phyloP scores from a whole-genome alignment of 2,113 vertebrate species.

The Grantiella picta region DNA sequence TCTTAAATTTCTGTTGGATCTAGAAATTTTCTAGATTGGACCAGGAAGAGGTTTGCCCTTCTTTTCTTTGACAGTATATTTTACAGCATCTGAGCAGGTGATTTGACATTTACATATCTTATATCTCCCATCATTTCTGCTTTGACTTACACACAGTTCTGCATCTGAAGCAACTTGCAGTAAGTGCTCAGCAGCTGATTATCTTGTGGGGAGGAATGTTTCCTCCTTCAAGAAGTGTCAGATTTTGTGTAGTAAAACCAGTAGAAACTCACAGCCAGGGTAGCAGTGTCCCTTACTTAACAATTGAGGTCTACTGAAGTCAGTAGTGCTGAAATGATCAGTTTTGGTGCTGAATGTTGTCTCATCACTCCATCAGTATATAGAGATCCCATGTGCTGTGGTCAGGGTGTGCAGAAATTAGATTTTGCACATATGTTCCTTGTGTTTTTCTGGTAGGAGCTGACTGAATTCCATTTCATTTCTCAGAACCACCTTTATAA shows the following conservation, averaged over 20 bases:
- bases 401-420: neutral
- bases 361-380: neutral
- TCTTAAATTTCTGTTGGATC: neutral
- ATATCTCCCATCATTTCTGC: neutral
- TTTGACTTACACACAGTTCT: neutral
- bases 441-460: neutral
- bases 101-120: neutral
- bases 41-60: neutral
- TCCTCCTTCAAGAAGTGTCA: neutral
- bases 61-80: neutral
- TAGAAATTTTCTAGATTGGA: neutral
- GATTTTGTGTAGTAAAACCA: neutral
- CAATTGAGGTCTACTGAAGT: neutral
- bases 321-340: neutral
- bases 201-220: fast-evolving
- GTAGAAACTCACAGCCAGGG: neutral
- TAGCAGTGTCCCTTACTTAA: neutral
- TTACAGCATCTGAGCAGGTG: neutral
- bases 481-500: neutral
- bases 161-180: neutral
- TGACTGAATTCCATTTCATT: neutral
- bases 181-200: neutral
- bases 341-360: neutral
- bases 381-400: neutral
- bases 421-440: neutral